Evolutionary conservation across 2,797 vertebrate species (phyloP), one percentile per base, ranked within the genome.

Genomic region (Somateria mollissima): DNA sequence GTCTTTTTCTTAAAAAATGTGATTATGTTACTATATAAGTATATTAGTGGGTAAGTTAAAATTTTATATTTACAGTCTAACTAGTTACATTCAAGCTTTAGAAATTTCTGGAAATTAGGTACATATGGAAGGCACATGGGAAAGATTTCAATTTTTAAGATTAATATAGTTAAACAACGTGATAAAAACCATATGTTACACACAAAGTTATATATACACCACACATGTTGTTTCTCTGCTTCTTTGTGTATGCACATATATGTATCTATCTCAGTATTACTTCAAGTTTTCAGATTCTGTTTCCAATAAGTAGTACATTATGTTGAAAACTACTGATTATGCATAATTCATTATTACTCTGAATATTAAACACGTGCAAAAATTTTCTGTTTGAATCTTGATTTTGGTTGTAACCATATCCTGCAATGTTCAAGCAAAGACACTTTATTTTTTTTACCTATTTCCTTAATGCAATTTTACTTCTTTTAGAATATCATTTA

Each of bases 181-280:
- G 78, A 58, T 72, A 67, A 78, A 84, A 43, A 6, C 0, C 39
- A 30, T 64, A 60, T 37, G 12, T 27, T 39, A 10, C 19, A 32
- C 15, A 19, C 53, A 36, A 4, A 18, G 17, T 30, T 11, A 39
- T 3, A 21, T 8, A 21, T 1, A 47, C 3, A 11, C 7, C 8
- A 81, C 7, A 14, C 1, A 37, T 12, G 18, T 49, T 43, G 1
- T 11, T 82, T 79, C 21, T 66, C 30, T 87, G 22, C 4, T 39
- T 87, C 34, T 71, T 21, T 43, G 14, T 49, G 3, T 76, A 3
- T 36, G 1, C 36, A 11, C 58, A 16, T 57, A 2, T 7, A 8
- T 15, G 7, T n/a, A 15, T 37, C n/a, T 47, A 53, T 85, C 71
- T 39, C 37, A 67, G 10, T 76, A 73, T 56, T 25, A 54, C 47